Base-by-base conservation (phyloP, 2,113 vertebrate genomes). In the Falcunculus frontatus region DNA sequence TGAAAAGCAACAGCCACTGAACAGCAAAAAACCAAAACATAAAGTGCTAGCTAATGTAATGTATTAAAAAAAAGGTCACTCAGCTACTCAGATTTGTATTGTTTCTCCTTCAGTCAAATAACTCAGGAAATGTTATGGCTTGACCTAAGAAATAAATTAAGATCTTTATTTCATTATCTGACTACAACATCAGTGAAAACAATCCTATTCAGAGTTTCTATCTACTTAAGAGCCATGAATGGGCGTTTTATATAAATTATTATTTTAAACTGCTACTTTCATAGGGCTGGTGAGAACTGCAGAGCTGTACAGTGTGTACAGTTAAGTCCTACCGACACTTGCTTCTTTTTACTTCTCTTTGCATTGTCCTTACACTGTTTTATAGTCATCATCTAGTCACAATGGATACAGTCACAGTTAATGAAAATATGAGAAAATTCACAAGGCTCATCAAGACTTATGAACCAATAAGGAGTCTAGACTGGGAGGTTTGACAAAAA, bases 341-440 rank as follows among this genome's bases (percentile, higher is more conserved):
- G 30, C 3, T 86, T 60, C 55, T 35, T 81, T 95, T 96, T 73
- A 41, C n/a, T 67, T 53, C 10, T 19, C 10, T 89, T 92, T 90
- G 39, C 30, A 52, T 72, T 32, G 62, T 69, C 73, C 47, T 89
- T 94, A 81, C 62, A 78, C 44, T 49, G 11, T 32, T 87, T 30
- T 29, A n/a, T 59, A 68, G 39, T 93, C 49, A 57, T 72, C 35
- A 73, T 47, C 59, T 81, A 16, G n/a, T 64, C 29, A 80, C 74
- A 84, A 91, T 78, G 33, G 50, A 96, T 89, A 49, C 0, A 9
- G n/a, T 39, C 42, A 63, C 13, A 78, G n/a, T 42, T 84, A 96
- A 95, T 89, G 79, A 96, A 97, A 96, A 92, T 89, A 95, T 74
- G 39, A 79, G 26, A 90, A 89, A 6, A 62, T 67, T 95, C 87